Evolutionary conservation across 1,140 invertebrate species (phyloP), one percentile per base, ranked within the genome.

Genomic region (Drosophila subobscura): DNA sequence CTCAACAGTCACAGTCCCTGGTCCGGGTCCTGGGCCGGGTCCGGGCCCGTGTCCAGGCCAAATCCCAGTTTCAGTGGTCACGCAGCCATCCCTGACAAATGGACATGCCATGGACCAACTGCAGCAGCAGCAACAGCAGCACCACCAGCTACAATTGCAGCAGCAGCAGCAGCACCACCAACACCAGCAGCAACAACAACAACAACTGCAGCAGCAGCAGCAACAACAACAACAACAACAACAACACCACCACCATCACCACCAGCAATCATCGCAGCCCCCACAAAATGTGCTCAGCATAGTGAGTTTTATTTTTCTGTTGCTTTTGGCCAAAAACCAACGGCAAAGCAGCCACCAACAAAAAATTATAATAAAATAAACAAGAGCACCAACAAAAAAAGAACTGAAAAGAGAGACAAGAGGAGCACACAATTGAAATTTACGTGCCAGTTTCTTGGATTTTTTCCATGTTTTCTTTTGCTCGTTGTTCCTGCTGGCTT

Each of bases 281-380:
- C 85, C 80, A 75, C 88, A 78, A 67, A 88, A 90, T 78, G 77
- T 81, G 78, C 83, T 88, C 66, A 90, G 88, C 88, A 80, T 90
- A 81, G 88, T 90, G 88, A 90, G 88, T 90, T 12, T 4, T 37
- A 12, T 37, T 12, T 37, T 37, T 27, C 6, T 1, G 16, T 33
- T 33, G 7, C 8, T 33, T 33, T 74, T 77, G 45, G 59, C 49
- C 70, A 50, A 44, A 56, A 44, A 27, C 27, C 63, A 40, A 59
- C 46, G 55, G 27, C 54, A 61, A 46, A 49, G n/a, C 49, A 65
- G 61, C 52, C 29, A 55, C 55, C 68, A 67, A 50, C 29, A 59
- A 65, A 70, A 80, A 86, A 86, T 85, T 85, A 85, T 86, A 80
- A 77, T 85, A 86, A 85, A 86, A 85, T 85, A 86, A 77, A 86